A percentile compares a stretch with the other conserved stretches of the same genome.
Conservation (phyloP, 2,797 vertebrate genomes). For the Eulemur mongoz region DNA sequence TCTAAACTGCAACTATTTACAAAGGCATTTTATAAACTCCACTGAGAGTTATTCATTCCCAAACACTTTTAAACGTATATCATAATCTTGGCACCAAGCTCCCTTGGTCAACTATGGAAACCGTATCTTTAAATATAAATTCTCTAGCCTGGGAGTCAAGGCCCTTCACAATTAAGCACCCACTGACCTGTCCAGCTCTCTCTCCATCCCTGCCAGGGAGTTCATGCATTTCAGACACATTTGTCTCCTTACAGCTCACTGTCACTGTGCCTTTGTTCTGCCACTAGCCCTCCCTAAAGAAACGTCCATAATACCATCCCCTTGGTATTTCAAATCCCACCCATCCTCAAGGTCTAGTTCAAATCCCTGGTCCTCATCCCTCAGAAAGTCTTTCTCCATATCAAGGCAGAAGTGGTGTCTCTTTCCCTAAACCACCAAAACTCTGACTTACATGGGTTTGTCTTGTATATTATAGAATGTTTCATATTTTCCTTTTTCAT, state of each 20-base stretch:
- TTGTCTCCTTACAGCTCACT: background rate
- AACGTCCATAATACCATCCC: background rate
- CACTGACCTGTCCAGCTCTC: background rate
- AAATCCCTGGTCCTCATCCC: background rate
- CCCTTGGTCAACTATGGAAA: background rate
- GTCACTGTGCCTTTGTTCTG: background rate
- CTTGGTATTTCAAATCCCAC: background rate
- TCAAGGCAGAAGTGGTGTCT: background rate
- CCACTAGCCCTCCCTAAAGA: background rate
- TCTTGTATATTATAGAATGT: background rate
- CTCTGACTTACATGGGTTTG: background rate
- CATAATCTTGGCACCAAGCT: background rate
- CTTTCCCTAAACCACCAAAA: background rate
- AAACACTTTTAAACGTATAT: background rate
- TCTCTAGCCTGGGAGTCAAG: background rate
- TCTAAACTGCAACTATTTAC: background rate
- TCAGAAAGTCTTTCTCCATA: background rate
- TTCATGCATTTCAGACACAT: background rate
- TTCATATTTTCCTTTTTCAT: background rate
- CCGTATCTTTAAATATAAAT: background rate
- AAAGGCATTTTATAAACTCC: conserved; percentile 16
- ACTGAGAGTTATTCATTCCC: background rate
- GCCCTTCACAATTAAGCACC: background rate
- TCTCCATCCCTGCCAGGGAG: background rate
- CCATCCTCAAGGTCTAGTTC: background rate